phyloP scores from a whole-genome alignment of 2,888 invertebrate genomes.

The Pollenia griseotomentosa region DNA sequence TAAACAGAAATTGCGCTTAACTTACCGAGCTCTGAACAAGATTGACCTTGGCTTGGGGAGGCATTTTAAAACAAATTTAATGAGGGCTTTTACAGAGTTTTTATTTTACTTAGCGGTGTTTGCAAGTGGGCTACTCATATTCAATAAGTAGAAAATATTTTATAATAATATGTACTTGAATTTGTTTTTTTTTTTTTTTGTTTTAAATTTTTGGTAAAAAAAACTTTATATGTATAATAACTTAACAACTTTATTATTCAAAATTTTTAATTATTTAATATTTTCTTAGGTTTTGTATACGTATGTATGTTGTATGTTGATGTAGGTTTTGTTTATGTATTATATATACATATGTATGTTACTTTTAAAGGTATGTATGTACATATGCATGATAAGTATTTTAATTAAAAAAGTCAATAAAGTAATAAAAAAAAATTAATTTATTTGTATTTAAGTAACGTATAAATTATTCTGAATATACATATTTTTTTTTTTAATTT shows the following conservation, averaged over 20 bases:
- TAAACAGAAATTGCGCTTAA: no score
- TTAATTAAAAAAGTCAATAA: constrained; percentile 27
- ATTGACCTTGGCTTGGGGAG: no score
- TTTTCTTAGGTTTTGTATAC: constrained; percentile 54
- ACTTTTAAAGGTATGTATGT: constrained; percentile 59
- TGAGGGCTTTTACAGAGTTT: no score
- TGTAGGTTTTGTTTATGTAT: constrained; percentile 32
- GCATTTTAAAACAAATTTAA: no score
- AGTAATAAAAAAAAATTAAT: neutral
- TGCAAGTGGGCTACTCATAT: neutral
- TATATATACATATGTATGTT: constrained; percentile 18
- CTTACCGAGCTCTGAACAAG: no score
- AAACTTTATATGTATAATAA: neutral
- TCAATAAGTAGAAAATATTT: constrained; percentile 16
- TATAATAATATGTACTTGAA: neutral
- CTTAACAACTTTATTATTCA: constrained; percentile 28
- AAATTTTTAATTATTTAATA: constrained; percentile 18
- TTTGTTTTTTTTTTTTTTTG: neutral
- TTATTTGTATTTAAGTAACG: constrained; percentile 45
- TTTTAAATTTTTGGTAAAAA: neutral
- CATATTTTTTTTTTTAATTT: constrained; percentile 9
- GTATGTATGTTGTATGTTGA: constrained; percentile 42
- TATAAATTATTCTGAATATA: constrained; percentile 3
- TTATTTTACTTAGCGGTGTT: neutral
- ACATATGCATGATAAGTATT: constrained; percentile 46